phyloP scores from a whole-genome alignment of 2,113 vertebrate genomes.

The Thamnophis sirtalis region DNA sequence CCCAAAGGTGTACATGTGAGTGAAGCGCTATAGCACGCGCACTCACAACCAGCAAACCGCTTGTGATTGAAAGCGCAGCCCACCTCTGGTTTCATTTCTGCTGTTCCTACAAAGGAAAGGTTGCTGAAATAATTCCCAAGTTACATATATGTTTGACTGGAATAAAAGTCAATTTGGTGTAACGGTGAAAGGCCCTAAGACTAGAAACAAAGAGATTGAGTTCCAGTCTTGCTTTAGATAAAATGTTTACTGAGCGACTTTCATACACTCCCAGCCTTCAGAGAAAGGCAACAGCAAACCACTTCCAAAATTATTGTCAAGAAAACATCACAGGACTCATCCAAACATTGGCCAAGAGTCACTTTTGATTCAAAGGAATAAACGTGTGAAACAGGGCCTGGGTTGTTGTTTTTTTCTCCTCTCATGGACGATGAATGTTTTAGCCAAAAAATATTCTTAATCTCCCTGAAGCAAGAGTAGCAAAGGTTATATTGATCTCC shows the following conservation, averaged over 20 bases:
- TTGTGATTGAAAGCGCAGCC: no score
- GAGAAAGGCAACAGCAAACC: background rate
- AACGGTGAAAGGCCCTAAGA: background rate
- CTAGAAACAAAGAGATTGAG: background rate
- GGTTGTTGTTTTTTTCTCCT: background rate
- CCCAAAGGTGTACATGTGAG: no score
- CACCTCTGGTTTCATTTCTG: background rate
- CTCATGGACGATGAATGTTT: background rate
- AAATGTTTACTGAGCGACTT: background rate
- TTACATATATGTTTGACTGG: background rate
- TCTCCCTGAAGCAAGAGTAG: background rate
- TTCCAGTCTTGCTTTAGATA: background rate
- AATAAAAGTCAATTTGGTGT: background rate
- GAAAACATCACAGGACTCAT: background rate
- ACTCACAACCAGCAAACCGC: no score
- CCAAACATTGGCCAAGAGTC: background rate
- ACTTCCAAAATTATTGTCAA: background rate
- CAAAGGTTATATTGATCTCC: background rate
- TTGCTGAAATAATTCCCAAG: background rate
- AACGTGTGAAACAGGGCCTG: background rate
- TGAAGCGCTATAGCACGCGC: no score
- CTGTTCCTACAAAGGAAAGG: background rate
- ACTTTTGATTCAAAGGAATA: background rate
- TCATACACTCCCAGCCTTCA: background rate
- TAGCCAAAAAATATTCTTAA: constrained; percentile 1